Evolutionary conservation across 2,888 invertebrate genomes (phyloP).

Genomic region (Tiliacea aurago): DNA sequence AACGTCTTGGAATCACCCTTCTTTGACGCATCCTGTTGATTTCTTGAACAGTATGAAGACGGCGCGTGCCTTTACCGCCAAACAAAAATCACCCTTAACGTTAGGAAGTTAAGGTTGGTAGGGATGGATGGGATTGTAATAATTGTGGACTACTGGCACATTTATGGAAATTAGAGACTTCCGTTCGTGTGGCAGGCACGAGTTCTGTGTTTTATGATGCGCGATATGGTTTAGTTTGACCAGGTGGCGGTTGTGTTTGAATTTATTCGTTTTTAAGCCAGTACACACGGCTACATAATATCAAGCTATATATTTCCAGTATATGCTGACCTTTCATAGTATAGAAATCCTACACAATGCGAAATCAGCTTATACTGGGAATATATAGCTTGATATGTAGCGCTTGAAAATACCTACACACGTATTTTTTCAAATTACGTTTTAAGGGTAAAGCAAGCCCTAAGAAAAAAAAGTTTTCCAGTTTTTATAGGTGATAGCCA

Average conservation of each 20-base stretch:
- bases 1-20: conserved; percentile 82
- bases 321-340: no score
- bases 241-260: conserved; percentile 74
- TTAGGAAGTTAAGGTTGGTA: conserved; percentile 44
- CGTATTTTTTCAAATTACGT: no score
- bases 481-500: not conserved
- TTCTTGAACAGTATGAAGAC: conserved; percentile 75
- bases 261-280: conserved; percentile 38
- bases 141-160: conserved; percentile 34
- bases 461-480: not conserved
- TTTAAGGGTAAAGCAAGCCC: not conserved
- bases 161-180: conserved; percentile 84
- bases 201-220: conserved; percentile 76
- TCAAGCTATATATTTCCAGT: no score
- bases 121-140: not conserved
- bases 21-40: conserved; percentile 81
- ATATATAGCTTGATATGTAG: no score
- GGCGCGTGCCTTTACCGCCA: conserved; percentile 75
- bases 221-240: conserved; percentile 70
- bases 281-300: no score
- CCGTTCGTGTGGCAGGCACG: conserved; percentile 87
- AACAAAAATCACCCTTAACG: conserved; percentile 19
- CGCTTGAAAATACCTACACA: no score
- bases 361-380: no score
- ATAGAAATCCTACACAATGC: no score